Conservation (phyloP, 2,113 vertebrate genomes). For the Macquaria australasica region DNA sequence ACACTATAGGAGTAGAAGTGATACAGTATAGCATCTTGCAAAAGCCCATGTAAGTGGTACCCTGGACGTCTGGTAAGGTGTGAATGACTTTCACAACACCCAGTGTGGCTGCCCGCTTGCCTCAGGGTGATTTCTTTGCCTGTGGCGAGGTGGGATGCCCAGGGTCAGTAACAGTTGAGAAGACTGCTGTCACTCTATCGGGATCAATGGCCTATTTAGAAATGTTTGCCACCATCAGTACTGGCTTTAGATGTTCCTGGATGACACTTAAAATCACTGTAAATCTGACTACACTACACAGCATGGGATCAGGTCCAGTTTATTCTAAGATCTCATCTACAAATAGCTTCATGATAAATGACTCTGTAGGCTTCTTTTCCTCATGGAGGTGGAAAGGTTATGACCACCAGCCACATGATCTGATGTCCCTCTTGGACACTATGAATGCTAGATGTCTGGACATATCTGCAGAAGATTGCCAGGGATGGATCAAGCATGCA, state of each 20-base stretch:
- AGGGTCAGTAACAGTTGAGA: background rate
- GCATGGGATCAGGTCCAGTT: background rate
- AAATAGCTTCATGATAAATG: background rate
- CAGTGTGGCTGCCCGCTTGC: background rate
- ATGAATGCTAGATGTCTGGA: no score
- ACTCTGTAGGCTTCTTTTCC: no score
- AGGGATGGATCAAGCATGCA: no score
- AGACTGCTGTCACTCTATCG: background rate
- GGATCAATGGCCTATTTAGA: constrained; percentile 4
- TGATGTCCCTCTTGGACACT: no score
- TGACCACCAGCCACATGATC: no score
- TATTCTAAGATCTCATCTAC: background rate
- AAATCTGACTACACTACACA: background rate
- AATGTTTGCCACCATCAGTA: background rate
- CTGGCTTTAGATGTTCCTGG: background rate
- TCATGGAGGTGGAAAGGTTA: no score
- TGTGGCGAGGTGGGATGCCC: background rate
- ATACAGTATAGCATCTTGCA: background rate
- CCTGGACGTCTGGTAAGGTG: background rate
- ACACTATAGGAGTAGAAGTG: background rate
- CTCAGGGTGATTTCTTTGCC: background rate
- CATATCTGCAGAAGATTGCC: no score
- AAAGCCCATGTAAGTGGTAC: background rate
- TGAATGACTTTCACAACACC: background rate
- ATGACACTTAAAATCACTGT: background rate